Percentiles rank a stretch among this genome's conserved stretches.
Evolutionary conservation across 2,113 vertebrate genomes (phyloP).

Genomic region (Actinemys pallida): DNA sequence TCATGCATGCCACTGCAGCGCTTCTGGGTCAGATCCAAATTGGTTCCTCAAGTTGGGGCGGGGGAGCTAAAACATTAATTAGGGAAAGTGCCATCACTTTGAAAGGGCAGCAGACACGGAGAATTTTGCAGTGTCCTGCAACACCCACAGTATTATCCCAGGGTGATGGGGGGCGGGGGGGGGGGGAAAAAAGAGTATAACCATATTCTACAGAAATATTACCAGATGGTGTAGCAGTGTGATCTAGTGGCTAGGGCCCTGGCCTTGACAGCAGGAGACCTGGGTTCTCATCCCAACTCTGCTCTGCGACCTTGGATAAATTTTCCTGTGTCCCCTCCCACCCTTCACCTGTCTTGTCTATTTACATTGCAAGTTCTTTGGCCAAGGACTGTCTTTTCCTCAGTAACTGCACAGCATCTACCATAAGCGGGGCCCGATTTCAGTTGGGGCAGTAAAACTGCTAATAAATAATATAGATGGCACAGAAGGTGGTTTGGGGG

Average conservation of each 20-base stretch:
- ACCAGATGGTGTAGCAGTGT: not conserved
- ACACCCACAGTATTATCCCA: not conserved
- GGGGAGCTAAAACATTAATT: not conserved
- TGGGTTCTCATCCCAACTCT: not conserved
- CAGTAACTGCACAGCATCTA: not conserved
- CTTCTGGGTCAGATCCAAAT: not conserved
- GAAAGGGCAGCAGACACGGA: not conserved
- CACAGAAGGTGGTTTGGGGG: too few relatives aligned
- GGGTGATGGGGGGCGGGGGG: too few relatives aligned
- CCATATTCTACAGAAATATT: not conserved
- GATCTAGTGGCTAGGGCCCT: not conserved
- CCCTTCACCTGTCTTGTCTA: not conserved
- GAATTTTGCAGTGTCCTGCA: not conserved
- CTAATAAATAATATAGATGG: too few relatives aligned
- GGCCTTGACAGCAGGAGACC: not conserved
- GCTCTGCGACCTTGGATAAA: not conserved
- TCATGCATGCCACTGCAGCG: not conserved
- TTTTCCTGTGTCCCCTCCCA: not conserved
- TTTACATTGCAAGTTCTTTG: not conserved
- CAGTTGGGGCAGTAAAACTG: too few relatives aligned
- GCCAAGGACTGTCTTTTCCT: not conserved
- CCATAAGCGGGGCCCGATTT: not conserved
- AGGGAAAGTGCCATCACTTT: not conserved
- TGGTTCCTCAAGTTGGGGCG: not conserved
- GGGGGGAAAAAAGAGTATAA: too few relatives aligned